These are phyloP conservation scores for Brachionichthys hirsutus DNA, from an alignment of 2,113 vertebrate species.

Conservation along the genomic window DNA sequence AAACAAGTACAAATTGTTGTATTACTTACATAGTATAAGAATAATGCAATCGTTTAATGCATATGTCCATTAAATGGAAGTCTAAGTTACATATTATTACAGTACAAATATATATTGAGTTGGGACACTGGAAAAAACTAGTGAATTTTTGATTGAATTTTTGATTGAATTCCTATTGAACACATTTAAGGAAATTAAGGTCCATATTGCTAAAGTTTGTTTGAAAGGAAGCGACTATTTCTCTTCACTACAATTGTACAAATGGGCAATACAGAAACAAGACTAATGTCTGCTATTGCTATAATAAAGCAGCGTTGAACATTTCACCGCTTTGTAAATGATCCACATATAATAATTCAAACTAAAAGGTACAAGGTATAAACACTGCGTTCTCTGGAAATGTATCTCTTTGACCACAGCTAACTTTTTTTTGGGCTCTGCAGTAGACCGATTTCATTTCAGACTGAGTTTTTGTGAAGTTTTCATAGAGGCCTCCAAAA, in stretches of 20 bases:
- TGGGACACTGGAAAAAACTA: conserved; percentile 25
- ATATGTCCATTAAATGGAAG: conserved; percentile 31
- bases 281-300: conserved; percentile 45
- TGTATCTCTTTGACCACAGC: conserved; percentile 18
- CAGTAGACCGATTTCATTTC: conserved; percentile 42
- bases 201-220: conserved; percentile 4
- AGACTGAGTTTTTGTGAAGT: conserved; percentile 40
- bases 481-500: conserved; percentile 82
- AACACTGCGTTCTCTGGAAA: conserved; percentile 36
- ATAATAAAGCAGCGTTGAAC: conserved; percentile 44
- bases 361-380: conserved; percentile 40
- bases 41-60: conserved; percentile 34
- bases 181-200: background rate
- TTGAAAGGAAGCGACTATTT: no score
- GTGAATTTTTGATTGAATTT: background rate
- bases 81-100: conserved; percentile 25
- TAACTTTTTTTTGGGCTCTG: conserved; percentile 25
- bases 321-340: conserved; percentile 40
- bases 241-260: conserved; percentile 41
- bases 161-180: background rate
- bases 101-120: conserved; percentile 38
- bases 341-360: conserved; percentile 50
- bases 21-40: conserved; percentile 15
- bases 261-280: conserved; percentile 44
- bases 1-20: conserved; percentile 43